Conservation (phyloP, 2,888 invertebrate species). For the Lapara coniferarum region DNA sequence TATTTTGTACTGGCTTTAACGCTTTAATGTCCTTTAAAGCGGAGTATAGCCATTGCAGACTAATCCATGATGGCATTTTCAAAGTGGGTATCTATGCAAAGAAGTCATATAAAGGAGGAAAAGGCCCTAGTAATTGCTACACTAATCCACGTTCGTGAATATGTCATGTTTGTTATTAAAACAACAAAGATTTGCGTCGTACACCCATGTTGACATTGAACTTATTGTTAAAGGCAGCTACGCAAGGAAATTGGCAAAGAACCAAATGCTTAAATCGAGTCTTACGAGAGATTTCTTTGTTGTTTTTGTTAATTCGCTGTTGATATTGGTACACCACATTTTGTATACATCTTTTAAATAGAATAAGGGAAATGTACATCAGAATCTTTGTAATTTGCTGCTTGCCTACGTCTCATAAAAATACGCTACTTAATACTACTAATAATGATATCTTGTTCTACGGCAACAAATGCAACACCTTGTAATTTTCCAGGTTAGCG, state of each 20-base stretch:
- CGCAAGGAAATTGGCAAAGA: slow-evolving; percentile 69
- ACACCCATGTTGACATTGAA: slow-evolving; percentile 66
- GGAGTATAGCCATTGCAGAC: too few species aligned
- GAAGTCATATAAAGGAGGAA: not conserved
- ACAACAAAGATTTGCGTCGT: slow-evolving; percentile 41
- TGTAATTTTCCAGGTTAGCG: too few species aligned
- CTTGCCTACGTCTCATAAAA: too few species aligned
- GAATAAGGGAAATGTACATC: too few species aligned
- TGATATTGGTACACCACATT: not conserved
- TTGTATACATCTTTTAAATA: not conserved
- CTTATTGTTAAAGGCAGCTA: slow-evolving; percentile 55
- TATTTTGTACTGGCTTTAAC: too few species aligned
- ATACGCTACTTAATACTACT: too few species aligned
- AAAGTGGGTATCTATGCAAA: too few species aligned
- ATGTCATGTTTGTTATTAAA: slow-evolving; percentile 24
- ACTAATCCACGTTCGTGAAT: slow-evolving; percentile 20
- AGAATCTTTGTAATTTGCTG: not conserved
- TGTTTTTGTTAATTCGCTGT: slow-evolving; percentile 11
- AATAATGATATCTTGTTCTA: too few species aligned
- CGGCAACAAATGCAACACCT: too few species aligned
- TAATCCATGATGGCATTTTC: too few species aligned
- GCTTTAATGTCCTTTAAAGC: too few species aligned
- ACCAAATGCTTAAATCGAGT: slow-evolving; percentile 57
- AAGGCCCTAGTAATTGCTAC: not conserved
- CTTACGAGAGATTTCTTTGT: slow-evolving; percentile 35